Evolutionary conservation across 1,140 invertebrate genomes (phyloP).

Genomic region (Drosophila kurseongensis): DNA sequence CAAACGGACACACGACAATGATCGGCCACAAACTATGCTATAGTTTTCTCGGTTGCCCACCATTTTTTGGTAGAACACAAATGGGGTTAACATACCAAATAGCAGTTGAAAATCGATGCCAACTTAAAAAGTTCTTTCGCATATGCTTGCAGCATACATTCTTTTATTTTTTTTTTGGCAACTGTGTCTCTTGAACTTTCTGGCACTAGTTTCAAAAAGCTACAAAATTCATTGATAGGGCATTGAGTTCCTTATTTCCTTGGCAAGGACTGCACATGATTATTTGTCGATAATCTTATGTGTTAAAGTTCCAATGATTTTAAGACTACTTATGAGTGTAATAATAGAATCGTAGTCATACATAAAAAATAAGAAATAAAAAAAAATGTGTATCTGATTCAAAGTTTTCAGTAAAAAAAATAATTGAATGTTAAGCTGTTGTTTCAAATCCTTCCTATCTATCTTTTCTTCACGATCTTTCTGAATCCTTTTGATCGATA

Average conservation of each 20-base stretch:
- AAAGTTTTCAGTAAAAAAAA: too few relatives aligned
- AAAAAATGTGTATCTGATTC: too few relatives aligned
- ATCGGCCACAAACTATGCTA: constrained; percentile 66
- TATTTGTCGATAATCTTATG: constrained; percentile 11
- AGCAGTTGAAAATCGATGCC: constrained; percentile 46
- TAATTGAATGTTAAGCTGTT: too few relatives aligned
- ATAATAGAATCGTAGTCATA: too few relatives aligned
- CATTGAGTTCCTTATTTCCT: constrained; percentile 2
- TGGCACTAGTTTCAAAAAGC: constrained; percentile 34
- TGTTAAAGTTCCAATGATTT: not conserved
- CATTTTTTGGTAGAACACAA: constrained; percentile 37
- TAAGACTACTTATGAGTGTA: not conserved
- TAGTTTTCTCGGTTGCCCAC: constrained; percentile 50
- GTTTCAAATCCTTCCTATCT: too few relatives aligned
- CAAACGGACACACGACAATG: constrained; percentile 25
- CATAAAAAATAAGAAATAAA: too few relatives aligned
- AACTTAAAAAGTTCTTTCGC: constrained; percentile 44
- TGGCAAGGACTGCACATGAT: constrained; percentile 17
- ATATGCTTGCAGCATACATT: constrained; percentile 46
- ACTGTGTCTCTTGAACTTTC: constrained; percentile 18
- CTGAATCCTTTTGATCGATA: constrained; percentile 11
- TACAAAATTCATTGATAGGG: constrained; percentile 20
- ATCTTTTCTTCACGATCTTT: not conserved
- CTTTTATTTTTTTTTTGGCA: constrained; percentile 17
- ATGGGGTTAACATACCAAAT: constrained; percentile 14